Evolutionary conservation across 2,797 vertebrate species (phyloP).

Genomic region (Nannoperca australis): DNA sequence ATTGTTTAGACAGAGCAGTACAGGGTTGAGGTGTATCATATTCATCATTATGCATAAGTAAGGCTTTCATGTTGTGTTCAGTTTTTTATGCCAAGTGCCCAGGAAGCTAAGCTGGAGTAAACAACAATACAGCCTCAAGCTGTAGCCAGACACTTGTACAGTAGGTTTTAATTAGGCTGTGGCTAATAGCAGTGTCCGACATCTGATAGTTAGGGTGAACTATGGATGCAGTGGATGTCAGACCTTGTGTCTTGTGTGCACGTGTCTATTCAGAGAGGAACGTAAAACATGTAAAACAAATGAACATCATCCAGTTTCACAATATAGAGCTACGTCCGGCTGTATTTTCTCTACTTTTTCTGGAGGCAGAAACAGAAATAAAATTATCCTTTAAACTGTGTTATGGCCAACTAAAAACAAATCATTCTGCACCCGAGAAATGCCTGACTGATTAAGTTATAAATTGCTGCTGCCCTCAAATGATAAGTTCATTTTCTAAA

Average conservation of each 20-base stretch:
- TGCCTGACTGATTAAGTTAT: constrained; percentile 7
- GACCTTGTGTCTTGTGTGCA: background rate
- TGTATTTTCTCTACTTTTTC: constrained; percentile 5
- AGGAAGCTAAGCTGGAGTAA: constrained; percentile 22
- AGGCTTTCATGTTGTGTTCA: constrained; percentile 5
- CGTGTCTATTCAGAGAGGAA: constrained; percentile 2
- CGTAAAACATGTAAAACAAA: constrained; percentile 24
- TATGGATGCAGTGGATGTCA: constrained; percentile 1
- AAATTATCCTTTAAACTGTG: background rate
- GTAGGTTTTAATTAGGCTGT: constrained; percentile 38
- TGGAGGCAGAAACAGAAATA: background rate
- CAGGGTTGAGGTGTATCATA: constrained; percentile 3
- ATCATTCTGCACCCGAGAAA: constrained; percentile 14
- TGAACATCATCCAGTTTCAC: constrained; percentile 3
- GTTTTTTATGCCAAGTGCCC: constrained; percentile 6
- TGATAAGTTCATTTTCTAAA: constrained; percentile 14
- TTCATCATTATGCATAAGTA: constrained; percentile 11
- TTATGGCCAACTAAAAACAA: background rate
- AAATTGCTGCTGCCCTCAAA: constrained; percentile 26
- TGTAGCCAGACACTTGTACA: constrained; percentile 14
- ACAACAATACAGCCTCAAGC: constrained; percentile 31
- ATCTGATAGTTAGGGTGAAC: constrained; percentile 13
- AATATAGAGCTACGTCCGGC: constrained; percentile 10
- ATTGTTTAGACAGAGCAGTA: constrained; percentile 31
- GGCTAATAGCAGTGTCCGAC: constrained; percentile 30